These are phyloP conservation scores for Panagrolaimus sp. DNA, from an alignment of 1,140 invertebrate species.

Conservation along the genomic window DNA sequence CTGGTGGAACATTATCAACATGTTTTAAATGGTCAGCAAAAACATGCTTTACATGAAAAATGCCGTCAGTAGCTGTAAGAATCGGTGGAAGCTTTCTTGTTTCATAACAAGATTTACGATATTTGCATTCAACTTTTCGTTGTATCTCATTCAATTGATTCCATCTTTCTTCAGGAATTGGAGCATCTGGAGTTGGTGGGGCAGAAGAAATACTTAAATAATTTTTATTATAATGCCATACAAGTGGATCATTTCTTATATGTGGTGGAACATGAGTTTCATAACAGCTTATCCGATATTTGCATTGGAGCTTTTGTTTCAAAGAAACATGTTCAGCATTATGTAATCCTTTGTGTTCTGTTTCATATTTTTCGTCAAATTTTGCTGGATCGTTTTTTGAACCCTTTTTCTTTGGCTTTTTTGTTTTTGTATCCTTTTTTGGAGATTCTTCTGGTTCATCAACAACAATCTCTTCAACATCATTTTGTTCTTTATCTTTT, in stretches of 20 bases:
- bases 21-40: neutral
- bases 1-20: neutral
- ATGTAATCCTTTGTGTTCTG: too few species aligned
- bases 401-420: constrained; percentile 3
- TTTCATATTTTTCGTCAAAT: neutral
- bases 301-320: constrained; percentile 30
- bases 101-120: constrained; percentile 43
- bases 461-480: neutral
- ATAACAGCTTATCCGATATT: constrained; percentile 40
- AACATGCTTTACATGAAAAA: constrained; percentile 11
- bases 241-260: constrained; percentile 1
- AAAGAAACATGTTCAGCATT: neutral
- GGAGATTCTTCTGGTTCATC: neutral
- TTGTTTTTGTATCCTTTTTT: neutral
- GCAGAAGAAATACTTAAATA: neutral
- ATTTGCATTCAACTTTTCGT: constrained; percentile 40
- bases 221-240: too few species aligned
- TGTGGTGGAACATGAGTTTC: constrained; percentile 29
- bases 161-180: neutral
- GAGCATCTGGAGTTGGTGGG: neutral
- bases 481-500: neutral
- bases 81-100: constrained; percentile 21
- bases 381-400: neutral
- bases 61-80: neutral
- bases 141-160: constrained; percentile 15